Evolutionary conservation across 1,140 invertebrate species (phyloP).

Genomic region (Tenebrio molitor): DNA sequence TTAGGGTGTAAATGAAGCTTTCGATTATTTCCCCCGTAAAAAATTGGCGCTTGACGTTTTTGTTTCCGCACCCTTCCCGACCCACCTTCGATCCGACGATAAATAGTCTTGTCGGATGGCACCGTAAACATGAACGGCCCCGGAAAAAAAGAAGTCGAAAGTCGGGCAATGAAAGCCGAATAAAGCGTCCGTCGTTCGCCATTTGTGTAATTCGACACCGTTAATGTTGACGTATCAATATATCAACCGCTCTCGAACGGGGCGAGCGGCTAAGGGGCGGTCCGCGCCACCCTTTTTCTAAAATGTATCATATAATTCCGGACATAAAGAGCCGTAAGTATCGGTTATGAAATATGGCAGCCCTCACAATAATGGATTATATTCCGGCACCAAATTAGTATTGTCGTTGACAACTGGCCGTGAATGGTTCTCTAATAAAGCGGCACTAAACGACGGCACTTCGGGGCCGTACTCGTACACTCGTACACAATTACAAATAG

Average conservation of each 20-base stretch:
- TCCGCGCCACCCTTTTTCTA: conserved; percentile 11
- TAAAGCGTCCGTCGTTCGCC: conserved; percentile 32
- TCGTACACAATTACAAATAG: conserved; percentile 29
- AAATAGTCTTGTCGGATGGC: background rate
- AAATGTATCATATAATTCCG: conserved; percentile 53
- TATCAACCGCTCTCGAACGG: conserved; percentile 27
- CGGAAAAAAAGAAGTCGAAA: conserved; percentile 9
- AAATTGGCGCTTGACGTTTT: conserved; percentile 6
- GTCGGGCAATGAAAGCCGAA: conserved; percentile 21
- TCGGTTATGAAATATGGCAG: conserved; percentile 53
- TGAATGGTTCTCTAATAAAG: conserved; percentile 57
- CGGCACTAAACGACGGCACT: conserved; percentile 53
- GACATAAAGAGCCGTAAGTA: conserved; percentile 50
- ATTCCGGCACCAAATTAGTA: conserved; percentile 52
- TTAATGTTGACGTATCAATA: conserved; percentile 46
- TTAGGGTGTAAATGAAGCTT: too few relatives aligned
- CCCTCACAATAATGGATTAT: conserved; percentile 55
- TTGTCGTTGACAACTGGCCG: conserved; percentile 55
- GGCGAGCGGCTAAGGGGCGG: conserved; percentile 22
- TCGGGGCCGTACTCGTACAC: conserved; percentile 1
- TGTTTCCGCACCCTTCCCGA: background rate
- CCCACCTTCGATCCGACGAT: conserved; percentile 25
- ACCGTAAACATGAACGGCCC: conserved; percentile 22
- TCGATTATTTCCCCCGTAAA: too few relatives aligned
- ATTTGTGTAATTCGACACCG: conserved; percentile 45